These are phyloP conservation scores for Drosophila sp. DNA, from an alignment of 1,140 invertebrate genomes.

Conservation along the genomic window DNA sequence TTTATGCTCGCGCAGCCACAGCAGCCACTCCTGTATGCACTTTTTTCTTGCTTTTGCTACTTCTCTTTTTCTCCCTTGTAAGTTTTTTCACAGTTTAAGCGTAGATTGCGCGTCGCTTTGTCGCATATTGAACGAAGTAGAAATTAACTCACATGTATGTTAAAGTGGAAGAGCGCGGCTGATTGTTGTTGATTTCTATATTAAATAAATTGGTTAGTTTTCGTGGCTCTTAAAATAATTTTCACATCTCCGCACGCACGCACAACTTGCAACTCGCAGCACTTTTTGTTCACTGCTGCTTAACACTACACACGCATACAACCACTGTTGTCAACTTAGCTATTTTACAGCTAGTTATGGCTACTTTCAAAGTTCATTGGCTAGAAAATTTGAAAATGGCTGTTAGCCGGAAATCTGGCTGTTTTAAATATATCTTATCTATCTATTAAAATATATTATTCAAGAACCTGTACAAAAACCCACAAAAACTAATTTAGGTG, in stretches of 20 bases:
- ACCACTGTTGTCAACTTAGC: no score
- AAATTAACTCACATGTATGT: slow-evolving; percentile 30
- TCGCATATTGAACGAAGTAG: slow-evolving; percentile 37
- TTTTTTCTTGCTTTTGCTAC: slow-evolving; percentile 62
- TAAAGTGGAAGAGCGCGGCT: slow-evolving; percentile 24
- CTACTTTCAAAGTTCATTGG: no score
- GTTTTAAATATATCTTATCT: no score
- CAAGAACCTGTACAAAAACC: no score
- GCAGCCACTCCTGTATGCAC: slow-evolving; percentile 76
- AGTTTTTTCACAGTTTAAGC: slow-evolving; percentile 39
- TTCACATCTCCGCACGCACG: slow-evolving; percentile 44
- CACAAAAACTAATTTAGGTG: no score
- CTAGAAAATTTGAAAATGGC: no score
- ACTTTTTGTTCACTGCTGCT: slow-evolving; percentile 45
- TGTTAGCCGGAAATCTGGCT: no score
- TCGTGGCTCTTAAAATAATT: slow-evolving; percentile 48
- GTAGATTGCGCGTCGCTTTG: slow-evolving; percentile 42
- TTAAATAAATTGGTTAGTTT: slow-evolving; percentile 58
- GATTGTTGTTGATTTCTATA: slow-evolving; percentile 38
- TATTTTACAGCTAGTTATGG: no score
- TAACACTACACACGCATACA: slow-evolving; percentile 35
- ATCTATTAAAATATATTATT: no score
- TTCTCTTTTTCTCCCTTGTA: slow-evolving; percentile 56
- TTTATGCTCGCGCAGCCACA: slow-evolving; percentile 53
- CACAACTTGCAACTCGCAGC: slow-evolving; percentile 49